A percentile compares a stretch with the other conserved stretches of the same genome.
Evolutionary conservation across 2,888 invertebrate genomes (phyloP).

Genomic region (Aphidoletes aphidimyza): DNA sequence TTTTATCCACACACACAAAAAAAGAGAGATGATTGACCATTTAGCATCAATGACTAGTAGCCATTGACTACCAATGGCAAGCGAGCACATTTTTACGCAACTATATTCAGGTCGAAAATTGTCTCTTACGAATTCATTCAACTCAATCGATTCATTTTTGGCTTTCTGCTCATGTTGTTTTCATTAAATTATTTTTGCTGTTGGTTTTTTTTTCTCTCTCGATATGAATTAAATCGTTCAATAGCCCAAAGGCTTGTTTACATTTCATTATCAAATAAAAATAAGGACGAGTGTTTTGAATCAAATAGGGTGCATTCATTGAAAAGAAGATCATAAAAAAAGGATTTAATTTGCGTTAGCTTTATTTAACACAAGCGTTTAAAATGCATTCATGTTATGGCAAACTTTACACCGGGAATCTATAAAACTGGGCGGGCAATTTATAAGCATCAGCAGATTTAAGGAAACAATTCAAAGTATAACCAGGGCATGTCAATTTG

Average conservation of each 20-base stretch:
- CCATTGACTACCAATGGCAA: too few species aligned
- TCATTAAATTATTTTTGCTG: background rate
- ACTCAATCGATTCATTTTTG: background rate
- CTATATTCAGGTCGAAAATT: too few species aligned
- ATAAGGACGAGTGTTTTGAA: background rate
- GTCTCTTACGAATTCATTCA: too few species aligned
- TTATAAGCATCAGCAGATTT: slow-evolving; percentile 41
- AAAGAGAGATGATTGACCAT: too few species aligned
- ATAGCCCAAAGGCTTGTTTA: slow-evolving; percentile 55
- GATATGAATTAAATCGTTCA: slow-evolving; percentile 55
- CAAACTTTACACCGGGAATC: background rate
- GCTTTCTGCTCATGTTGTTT: background rate
- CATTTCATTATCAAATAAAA: slow-evolving; percentile 55
- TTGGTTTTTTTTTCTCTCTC: slow-evolving; percentile 35
- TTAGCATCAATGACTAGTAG: too few species aligned
- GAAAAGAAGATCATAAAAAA: background rate
- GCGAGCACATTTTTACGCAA: too few species aligned
- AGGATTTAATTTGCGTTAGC: slow-evolving; percentile 13
- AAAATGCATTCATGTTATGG: background rate
- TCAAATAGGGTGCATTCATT: background rate
- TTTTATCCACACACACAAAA: background rate
- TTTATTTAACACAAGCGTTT: background rate
- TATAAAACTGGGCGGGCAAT: slow-evolving; percentile 9
- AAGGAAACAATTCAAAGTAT: background rate
- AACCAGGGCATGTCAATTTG: background rate